Evolutionary conservation across 2,797 vertebrate species (phyloP).

Genomic region (Hemibagrus guttatus): DNA sequence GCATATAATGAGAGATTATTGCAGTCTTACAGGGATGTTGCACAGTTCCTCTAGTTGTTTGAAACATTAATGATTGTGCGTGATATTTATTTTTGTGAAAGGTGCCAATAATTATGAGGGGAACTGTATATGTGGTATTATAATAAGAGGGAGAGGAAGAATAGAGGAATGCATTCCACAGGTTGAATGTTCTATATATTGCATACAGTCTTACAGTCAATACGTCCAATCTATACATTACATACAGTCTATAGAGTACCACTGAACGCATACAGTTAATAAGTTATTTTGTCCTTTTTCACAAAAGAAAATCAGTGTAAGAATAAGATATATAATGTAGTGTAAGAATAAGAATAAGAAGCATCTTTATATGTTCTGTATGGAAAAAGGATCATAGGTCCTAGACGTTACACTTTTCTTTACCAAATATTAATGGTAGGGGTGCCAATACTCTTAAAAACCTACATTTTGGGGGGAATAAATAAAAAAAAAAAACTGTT

Average conservation of each 20-base stretch:
- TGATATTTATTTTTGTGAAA: background rate
- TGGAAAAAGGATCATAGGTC: background rate
- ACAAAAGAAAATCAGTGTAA: background rate
- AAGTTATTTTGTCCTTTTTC: background rate
- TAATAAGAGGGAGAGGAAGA: background rate
- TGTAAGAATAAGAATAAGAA: no score
- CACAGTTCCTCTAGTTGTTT: background rate
- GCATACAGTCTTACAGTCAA: background rate
- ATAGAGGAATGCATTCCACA: background rate
- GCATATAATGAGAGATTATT: background rate
- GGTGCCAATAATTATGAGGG: background rate
- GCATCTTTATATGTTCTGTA: background rate
- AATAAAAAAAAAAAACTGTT: no score
- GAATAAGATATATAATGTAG: no score
- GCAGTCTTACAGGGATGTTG: background rate
- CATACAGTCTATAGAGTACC: background rate
- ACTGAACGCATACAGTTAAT: no score
- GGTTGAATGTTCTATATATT: background rate
- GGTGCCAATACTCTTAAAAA: constrained; percentile 3
- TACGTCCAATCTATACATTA: no score
- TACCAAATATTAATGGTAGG: background rate
- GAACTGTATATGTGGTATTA: background rate
- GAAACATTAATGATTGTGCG: background rate
- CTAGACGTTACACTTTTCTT: background rate
- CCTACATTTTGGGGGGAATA: background rate